Evolutionary conservation across 2,797 vertebrate species (phyloP).

Genomic region (Allobates femoralis): DNA sequence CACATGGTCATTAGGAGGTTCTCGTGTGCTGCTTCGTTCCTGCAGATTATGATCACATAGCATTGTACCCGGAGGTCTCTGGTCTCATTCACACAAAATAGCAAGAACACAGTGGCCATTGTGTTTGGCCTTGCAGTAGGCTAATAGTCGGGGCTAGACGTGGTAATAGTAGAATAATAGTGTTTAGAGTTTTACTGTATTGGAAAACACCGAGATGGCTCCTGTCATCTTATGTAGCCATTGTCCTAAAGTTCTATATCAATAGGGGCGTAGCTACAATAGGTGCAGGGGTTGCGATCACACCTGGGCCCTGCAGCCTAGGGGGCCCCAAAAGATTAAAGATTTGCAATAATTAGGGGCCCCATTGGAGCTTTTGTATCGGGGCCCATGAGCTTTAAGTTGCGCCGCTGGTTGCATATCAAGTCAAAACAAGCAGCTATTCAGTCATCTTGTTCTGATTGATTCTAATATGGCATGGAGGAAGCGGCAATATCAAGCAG

Average conservation of each 20-base stretch:
- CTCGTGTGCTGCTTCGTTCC: slow-evolving; percentile 5
- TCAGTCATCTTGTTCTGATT: background rate
- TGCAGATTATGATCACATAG: slow-evolving; percentile 12
- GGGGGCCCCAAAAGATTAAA: too few species aligned
- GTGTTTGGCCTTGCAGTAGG: background rate
- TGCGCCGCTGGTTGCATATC: background rate
- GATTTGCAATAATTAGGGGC: too few species aligned
- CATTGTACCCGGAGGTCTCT: background rate
- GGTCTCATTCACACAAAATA: slow-evolving; percentile 7
- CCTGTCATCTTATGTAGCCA: background rate
- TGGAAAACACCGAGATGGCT: background rate
- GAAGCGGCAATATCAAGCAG: background rate
- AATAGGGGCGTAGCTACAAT: too few species aligned
- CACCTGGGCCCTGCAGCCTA: too few species aligned
- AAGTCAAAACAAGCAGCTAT: background rate
- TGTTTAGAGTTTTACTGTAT: background rate
- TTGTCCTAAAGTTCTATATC: too few species aligned
- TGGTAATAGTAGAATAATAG: background rate
- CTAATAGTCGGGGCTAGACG: background rate
- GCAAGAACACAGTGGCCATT: background rate
- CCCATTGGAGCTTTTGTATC: too few species aligned
- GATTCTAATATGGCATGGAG: background rate
- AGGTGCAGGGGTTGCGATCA: too few species aligned
- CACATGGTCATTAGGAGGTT: slow-evolving; percentile 33
- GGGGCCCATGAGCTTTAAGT: too few species aligned